Evolutionary conservation across 2,113 vertebrate species (phyloP), one percentile per base, ranked within the genome.

Genomic region (Megaleporinus macrocephalus): DNA sequence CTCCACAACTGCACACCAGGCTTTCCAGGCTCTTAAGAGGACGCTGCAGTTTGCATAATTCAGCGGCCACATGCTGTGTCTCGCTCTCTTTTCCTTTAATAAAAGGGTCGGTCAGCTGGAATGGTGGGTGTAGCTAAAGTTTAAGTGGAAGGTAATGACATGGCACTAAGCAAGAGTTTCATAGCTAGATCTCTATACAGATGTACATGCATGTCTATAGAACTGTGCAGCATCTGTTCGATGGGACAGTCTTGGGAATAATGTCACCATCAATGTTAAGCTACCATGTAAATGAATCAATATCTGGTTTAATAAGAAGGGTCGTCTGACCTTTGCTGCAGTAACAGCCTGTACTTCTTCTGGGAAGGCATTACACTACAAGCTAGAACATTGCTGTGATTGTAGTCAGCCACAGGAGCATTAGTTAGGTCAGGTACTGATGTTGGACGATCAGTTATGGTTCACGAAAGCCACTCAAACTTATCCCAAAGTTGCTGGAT

Each of bases 11-110:
- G 89, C 84, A 86, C 87, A 87, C 70, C 87, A 84, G 83, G 87
- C 91, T 83, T 73, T 83, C 91, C 91, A 89, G 82, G 73, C 84
- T 88, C 91, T 90, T 91, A 90, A 91, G 91, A 92, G 90, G 89
- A 91, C 70, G 86, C 82, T 30, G 63, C 65, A 65, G 47, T 88
- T 78, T 94, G 92, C 92, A 94, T 94, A 91, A 94, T 94, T 94
- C 83, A 94, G 87, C 88, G 27, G 83, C 87, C 51, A 76, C 91
- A 88, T 77, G 89, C 90, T 92, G 91, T 89, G 92, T 88, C 12
- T 29, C 30, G 44, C 44, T 86, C 80, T 68, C 81, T 78, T 87
- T 88, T 86, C 89, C 91, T 90, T 92, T 92, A 92, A 90, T 90
- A 78, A 92, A 79, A 80, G 89, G 83, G 71, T 73, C 24, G 80